phyloP scores from a whole-genome alignment of 2,888 invertebrate genomes.

The Hirudinaria manillensis region DNA sequence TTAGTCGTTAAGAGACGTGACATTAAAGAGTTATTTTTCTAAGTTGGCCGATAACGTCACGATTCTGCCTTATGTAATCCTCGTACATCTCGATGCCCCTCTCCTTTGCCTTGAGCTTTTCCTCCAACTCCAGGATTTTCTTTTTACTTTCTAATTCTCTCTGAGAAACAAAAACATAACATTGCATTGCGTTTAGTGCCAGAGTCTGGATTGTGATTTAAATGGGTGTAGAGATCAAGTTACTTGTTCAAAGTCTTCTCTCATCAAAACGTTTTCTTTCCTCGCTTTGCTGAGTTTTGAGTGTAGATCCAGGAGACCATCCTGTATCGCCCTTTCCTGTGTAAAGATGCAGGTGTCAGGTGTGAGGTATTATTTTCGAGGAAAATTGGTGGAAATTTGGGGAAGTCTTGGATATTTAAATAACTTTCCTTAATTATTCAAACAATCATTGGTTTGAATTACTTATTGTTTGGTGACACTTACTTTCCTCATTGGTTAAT shows the following conservation, averaged over 20 bases:
- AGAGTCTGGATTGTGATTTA: background rate
- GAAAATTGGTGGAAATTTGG: too few relatives aligned
- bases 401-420: too few relatives aligned
- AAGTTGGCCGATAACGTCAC: background rate
- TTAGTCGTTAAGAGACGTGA: background rate
- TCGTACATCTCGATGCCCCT: constrained; percentile 1
- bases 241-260: constrained; percentile 17
- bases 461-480: too few relatives aligned
- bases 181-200: background rate
- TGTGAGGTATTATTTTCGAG: too few relatives aligned
- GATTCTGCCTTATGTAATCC: background rate
- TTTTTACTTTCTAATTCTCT: constrained; percentile 13
- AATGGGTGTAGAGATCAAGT: background rate
- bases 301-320: constrained; percentile 7
- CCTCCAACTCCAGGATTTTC: background rate
- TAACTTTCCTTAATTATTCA: too few relatives aligned
- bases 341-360: too few relatives aligned
- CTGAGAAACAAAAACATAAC: background rate
- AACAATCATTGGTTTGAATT: too few relatives aligned
- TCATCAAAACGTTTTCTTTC: background rate
- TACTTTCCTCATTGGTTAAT: too few relatives aligned
- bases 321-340: constrained; percentile 8
- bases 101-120: constrained; percentile 1
- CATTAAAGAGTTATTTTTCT: constrained; percentile 4
- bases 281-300: background rate